Conservation (phyloP, 2,888 invertebrate species). For the Sinhomidia bicolor region DNA sequence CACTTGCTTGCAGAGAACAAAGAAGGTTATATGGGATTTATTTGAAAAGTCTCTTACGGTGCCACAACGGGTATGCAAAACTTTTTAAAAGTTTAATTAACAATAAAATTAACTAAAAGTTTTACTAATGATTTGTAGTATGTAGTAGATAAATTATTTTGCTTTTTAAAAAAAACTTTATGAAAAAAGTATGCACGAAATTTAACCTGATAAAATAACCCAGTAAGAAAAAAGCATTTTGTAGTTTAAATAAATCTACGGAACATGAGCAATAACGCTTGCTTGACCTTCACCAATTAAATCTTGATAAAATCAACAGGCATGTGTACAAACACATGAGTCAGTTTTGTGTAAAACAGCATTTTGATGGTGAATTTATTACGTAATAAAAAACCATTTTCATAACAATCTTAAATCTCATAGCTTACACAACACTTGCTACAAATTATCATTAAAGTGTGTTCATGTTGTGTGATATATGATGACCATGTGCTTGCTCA, state of each 20-base stretch:
- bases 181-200: too few species aligned
- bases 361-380: neutral
- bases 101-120: too few species aligned
- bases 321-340: neutral
- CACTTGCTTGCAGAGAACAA: slow-evolving; percentile 28
- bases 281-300: slow-evolving; percentile 10
- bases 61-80: slow-evolving; percentile 63
- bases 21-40: slow-evolving; percentile 70
- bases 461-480: neutral
- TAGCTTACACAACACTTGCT: too few species aligned
- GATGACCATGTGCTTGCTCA: neutral
- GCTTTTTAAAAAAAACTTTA: too few species aligned
- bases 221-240: too few species aligned
- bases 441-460: too few species aligned
- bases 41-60: slow-evolving; percentile 72
- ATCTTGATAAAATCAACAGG: neutral
- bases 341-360: neutral
- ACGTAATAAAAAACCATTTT: neutral
- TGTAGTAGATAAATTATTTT: too few species aligned
- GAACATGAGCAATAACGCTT: too few species aligned
- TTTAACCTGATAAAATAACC: too few species aligned
- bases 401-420: too few species aligned
- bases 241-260: too few species aligned
- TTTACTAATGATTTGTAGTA: neutral
- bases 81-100: too few species aligned